Percentiles rank a stretch among this genome's conserved stretches.
Conservation (phyloP, 2,113 vertebrate species). For the Perognathus longimembris region DNA sequence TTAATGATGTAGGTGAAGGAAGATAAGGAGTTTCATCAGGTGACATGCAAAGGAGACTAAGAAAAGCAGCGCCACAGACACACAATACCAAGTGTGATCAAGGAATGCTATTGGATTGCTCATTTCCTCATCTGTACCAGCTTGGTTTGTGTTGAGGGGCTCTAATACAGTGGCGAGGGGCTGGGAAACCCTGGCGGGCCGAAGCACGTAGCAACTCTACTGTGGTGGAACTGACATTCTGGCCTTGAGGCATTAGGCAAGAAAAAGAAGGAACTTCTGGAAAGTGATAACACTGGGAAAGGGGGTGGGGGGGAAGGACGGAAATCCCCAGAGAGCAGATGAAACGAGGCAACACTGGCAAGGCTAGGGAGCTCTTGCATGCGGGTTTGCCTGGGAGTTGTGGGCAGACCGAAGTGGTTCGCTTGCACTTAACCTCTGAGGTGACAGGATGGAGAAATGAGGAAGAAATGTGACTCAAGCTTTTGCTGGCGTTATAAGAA, state of each 20-base stretch:
- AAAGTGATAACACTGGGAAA: not conserved
- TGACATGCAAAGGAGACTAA: not conserved
- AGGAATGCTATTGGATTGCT: not conserved
- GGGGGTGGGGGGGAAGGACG: not conserved
- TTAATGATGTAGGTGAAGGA: not conserved
- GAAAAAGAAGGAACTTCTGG: not conserved
- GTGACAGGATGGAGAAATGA: too few relatives aligned
- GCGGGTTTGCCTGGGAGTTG: not conserved
- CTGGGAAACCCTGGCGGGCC: not conserved
- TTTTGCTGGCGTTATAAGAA: conserved; percentile 1
- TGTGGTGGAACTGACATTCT: not conserved
- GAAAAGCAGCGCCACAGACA: not conserved
- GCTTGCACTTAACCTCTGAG: not conserved
- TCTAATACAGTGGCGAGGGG: not conserved
- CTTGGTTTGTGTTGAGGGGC: not conserved
- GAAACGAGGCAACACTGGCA: not conserved
- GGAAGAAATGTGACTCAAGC: not conserved
- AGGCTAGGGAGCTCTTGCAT: not conserved
- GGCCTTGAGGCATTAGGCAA: not conserved
- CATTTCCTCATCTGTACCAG: not conserved
- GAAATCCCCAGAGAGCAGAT: not conserved
- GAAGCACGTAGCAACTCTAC: not conserved
- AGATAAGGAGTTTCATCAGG: not conserved
- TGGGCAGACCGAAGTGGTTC: not conserved
- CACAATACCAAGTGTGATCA: not conserved